Evolutionary conservation across 2,888 invertebrate genomes (phyloP).

Genomic region (Cosmia trapezina): DNA sequence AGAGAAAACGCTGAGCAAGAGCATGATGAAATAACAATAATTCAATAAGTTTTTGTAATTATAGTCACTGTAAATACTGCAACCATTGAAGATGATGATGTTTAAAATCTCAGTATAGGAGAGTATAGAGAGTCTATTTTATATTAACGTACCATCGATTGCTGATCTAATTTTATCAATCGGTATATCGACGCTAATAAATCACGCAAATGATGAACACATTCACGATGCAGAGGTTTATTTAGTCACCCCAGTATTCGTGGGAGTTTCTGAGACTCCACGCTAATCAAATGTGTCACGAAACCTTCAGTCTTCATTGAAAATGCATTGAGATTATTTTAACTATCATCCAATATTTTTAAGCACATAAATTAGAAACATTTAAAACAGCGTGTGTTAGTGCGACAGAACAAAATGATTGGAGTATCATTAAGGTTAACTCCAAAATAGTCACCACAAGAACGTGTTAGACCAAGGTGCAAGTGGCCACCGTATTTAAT

Average conservation of each 20-base stretch:
- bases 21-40: neutral
- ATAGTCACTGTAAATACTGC: neutral
- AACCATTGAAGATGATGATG: neutral
- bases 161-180: slow-evolving; percentile 31
- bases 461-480: slow-evolving; percentile 31
- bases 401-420: slow-evolving; percentile 21
- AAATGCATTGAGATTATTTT: neutral
- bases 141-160: slow-evolving; percentile 16
- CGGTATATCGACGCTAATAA: slow-evolving; percentile 20
- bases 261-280: slow-evolving; percentile 18
- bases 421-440: neutral
- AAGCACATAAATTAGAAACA: slow-evolving; percentile 22
- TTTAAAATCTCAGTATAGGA: neutral
- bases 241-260: slow-evolving; percentile 22
- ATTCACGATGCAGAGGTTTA: slow-evolving; percentile 7
- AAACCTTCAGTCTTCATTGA: slow-evolving; percentile 1
- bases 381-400: slow-evolving; percentile 30
- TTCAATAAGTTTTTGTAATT: neutral
- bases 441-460: slow-evolving; percentile 17
- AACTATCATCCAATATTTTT: neutral
- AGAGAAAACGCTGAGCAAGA: neutral
- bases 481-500: slow-evolving; percentile 15
- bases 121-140: neutral
- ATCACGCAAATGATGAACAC: slow-evolving; percentile 32
- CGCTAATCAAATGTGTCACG: slow-evolving; percentile 6